Conservation (phyloP, 1,140 invertebrate species). For the Pogonomyrmex californicus region DNA sequence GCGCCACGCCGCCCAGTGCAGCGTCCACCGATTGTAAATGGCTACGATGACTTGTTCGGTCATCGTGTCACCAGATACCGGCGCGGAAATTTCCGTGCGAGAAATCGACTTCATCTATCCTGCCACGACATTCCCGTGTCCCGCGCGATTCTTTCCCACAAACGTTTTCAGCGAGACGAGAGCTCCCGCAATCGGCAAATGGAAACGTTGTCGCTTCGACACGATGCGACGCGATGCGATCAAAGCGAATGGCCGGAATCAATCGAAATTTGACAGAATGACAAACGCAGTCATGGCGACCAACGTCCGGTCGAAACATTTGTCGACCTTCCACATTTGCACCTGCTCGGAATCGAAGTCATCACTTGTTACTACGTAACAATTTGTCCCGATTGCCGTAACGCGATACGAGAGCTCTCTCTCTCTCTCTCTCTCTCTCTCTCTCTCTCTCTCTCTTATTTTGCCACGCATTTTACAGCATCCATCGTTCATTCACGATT, state of each 20-base stretch:
- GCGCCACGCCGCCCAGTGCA: not conserved
- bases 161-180: constrained; percentile 23
- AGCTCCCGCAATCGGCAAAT: constrained; percentile 49
- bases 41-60: constrained; percentile 17
- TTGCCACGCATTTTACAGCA: not conserved
- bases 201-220: constrained; percentile 57
- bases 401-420: constrained; percentile 1
- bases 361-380: not conserved
- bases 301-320: constrained; percentile 57
- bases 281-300: constrained; percentile 62
- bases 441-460: not conserved
- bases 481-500: constrained; percentile 17
- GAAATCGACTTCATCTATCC: constrained; percentile 32
- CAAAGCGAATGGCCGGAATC: constrained; percentile 69
- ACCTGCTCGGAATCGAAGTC: constrained; percentile 11
- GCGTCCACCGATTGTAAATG: constrained; percentile 31
- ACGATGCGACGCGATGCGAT: constrained; percentile 58
- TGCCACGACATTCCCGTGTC: constrained; percentile 1
- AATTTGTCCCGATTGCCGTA: not conserved
- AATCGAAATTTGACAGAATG: constrained; percentile 70
- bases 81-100: constrained; percentile 1
- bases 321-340: constrained; percentile 26
- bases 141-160: constrained; percentile 11
- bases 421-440: not conserved
- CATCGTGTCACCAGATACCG: not conserved